phyloP scores from a whole-genome alignment of 35 echinoderm and acorn worm genomes.

The Stichopus chloronotus region DNA sequence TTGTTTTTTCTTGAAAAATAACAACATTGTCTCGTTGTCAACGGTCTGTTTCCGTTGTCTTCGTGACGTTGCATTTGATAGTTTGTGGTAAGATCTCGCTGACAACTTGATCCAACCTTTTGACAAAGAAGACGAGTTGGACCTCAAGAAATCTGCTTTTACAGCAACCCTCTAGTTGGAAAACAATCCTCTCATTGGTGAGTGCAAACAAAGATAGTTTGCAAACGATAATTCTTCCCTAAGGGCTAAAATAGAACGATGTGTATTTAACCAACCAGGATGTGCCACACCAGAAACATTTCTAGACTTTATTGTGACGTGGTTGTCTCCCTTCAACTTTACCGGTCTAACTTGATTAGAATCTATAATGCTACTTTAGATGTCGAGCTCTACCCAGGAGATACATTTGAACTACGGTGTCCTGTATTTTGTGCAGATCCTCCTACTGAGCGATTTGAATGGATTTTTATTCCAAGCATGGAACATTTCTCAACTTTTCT shows the following conservation, averaged over 20 bases:
- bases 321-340: conserved; percentile 3
- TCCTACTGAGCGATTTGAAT: not conserved
- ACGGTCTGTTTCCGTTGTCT: not conserved
- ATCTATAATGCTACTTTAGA: not conserved
- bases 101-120: not conserved
- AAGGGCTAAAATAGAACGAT: not conserved
- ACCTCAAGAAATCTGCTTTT: not conserved
- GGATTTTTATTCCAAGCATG: too few species aligned
- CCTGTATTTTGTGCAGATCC: not conserved
- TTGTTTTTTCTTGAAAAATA: not conserved
- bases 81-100: not conserved
- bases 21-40: not conserved
- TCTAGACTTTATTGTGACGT: not conserved
- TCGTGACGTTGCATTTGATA: not conserved
- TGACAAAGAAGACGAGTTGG: not conserved
- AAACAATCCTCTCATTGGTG: not conserved
- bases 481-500: too few species aligned
- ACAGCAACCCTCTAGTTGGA: not conserved
- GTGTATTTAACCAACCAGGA: not conserved
- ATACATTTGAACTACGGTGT: not conserved
- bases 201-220: not conserved
- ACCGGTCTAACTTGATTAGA: not conserved
- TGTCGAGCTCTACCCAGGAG: not conserved
- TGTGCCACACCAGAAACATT: not conserved
- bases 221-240: not conserved